Evolutionary conservation across 2,797 vertebrate species (phyloP).

Genomic region (Schizothorax lantsangensis): DNA sequence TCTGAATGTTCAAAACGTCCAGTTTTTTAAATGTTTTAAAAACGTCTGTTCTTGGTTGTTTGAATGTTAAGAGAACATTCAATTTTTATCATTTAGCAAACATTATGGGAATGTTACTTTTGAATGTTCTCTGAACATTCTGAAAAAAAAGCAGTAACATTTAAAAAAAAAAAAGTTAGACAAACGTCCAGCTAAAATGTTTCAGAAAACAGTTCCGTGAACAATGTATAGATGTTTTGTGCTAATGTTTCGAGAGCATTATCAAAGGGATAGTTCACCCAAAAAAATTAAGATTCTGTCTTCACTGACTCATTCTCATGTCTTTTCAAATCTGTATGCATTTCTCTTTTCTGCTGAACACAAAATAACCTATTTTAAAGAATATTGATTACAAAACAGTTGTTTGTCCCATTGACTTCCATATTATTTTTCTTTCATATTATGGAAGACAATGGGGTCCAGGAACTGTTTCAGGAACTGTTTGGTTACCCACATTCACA

Average conservation of each 20-base stretch:
- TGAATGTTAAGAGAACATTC: neutral
- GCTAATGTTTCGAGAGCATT: neutral
- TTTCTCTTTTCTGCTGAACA: neutral
- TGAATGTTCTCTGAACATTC: neutral
- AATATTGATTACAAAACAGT: neutral
- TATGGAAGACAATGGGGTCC: neutral
- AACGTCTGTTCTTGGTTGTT: neutral
- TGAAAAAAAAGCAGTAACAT: neutral
- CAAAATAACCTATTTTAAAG: neutral
- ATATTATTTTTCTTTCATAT: neutral
- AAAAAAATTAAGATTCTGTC: neutral
- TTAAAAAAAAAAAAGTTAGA: neutral
- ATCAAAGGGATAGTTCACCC: neutral
- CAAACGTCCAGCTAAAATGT: neutral
- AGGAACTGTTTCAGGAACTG: neutral
- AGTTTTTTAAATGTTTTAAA: neutral
- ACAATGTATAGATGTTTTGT: neutral
- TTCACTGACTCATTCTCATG: neutral
- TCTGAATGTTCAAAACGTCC: neutral
- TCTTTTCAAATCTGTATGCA: neutral
- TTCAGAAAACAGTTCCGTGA: neutral
- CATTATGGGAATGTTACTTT: neutral
- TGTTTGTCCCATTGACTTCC: neutral
- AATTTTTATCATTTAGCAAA: neutral
- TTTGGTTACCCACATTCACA: neutral